Evolutionary conservation across 2,797 vertebrate genomes (phyloP).

Genomic region (Neosilurus hyrtlii): DNA sequence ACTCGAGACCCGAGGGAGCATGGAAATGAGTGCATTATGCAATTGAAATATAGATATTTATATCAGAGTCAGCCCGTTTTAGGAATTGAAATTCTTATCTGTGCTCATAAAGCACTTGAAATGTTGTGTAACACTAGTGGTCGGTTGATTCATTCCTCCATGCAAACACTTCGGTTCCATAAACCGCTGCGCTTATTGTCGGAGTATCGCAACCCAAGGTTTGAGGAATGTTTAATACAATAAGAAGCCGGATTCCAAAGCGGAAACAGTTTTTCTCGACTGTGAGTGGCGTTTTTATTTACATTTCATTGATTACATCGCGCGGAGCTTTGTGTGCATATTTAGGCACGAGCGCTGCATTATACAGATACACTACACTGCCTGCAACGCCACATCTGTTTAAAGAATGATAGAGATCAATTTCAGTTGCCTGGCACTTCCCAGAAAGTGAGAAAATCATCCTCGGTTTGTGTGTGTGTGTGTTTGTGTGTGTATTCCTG

Average conservation of each 20-base stretch:
- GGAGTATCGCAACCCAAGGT: background rate
- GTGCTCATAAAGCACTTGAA: conserved; percentile 13
- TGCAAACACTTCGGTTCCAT: conserved; percentile 9
- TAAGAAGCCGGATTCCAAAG: conserved; percentile 2
- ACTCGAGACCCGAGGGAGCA: background rate
- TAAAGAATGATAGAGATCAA: conserved; percentile 48
- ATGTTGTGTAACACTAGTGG: conserved; percentile 4
- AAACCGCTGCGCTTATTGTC: background rate
- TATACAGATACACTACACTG: conserved; percentile 20
- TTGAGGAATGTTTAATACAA: conserved; percentile 21
- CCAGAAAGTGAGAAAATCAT: conserved; percentile 56
- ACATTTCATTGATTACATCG: conserved; percentile 23
- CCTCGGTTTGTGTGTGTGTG: conserved; percentile 30
- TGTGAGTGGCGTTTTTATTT: conserved; percentile 15
- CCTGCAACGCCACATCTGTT: conserved; percentile 34
- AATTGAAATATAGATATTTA: conserved; percentile 4
- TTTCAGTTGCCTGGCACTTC: conserved; percentile 48
- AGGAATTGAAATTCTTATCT: conserved; percentile 10
- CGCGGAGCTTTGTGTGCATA: conserved; percentile 10
- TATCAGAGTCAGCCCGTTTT: conserved; percentile 17
- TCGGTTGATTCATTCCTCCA: background rate
- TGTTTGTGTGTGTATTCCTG: conserved; percentile 61
- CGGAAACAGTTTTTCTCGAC: background rate
- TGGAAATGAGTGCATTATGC: conserved; percentile 4
- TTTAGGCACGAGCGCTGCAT: conserved; percentile 20